Conservation (phyloP, 2,888 invertebrate genomes). For the Blastobasis adustella region DNA sequence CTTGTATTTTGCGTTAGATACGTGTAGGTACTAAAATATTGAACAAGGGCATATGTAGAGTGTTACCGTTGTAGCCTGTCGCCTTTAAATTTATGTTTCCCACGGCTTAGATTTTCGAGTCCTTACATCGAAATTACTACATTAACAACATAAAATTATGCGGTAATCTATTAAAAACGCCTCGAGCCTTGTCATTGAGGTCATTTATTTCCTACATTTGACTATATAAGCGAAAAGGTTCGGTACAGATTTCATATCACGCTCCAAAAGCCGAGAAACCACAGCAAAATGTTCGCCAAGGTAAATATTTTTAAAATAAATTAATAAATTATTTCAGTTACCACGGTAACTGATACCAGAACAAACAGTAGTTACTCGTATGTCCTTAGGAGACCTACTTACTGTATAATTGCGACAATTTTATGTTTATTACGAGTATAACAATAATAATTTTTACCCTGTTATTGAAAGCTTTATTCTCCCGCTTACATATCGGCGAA, state of each 20-base stretch:
- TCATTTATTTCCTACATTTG: slow-evolving; percentile 32
- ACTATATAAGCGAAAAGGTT: slow-evolving; percentile 48
- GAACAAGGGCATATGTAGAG: not conserved
- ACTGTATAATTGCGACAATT: not conserved
- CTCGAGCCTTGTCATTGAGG: slow-evolving; percentile 44
- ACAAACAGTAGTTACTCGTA: too few species aligned
- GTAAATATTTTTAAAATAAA: slow-evolving; percentile 20
- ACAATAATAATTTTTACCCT: too few species aligned
- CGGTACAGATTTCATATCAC: slow-evolving; percentile 37
- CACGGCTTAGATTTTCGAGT: slow-evolving; percentile 23
- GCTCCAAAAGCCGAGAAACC: slow-evolving; percentile 11
- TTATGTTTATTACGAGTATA: too few species aligned
- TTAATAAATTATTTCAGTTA: too few species aligned
- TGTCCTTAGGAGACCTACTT: too few species aligned
- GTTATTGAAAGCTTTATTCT: too few species aligned
- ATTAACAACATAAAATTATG: slow-evolving; percentile 30
- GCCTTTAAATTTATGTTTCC: slow-evolving; percentile 16
- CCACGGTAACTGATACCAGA: not conserved
- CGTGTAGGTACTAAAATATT: not conserved
- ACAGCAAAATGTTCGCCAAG: slow-evolving; percentile 31
- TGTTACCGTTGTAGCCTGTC: not conserved
- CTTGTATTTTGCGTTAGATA: too few species aligned
- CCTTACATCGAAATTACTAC: slow-evolving; percentile 23
- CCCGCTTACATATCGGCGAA: too few species aligned
- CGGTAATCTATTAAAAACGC: slow-evolving; percentile 29